Evolutionary conservation across 2,888 invertebrate genomes (phyloP), one percentile per base, ranked within the genome.

Genomic region (Heteromurus nitidus): DNA sequence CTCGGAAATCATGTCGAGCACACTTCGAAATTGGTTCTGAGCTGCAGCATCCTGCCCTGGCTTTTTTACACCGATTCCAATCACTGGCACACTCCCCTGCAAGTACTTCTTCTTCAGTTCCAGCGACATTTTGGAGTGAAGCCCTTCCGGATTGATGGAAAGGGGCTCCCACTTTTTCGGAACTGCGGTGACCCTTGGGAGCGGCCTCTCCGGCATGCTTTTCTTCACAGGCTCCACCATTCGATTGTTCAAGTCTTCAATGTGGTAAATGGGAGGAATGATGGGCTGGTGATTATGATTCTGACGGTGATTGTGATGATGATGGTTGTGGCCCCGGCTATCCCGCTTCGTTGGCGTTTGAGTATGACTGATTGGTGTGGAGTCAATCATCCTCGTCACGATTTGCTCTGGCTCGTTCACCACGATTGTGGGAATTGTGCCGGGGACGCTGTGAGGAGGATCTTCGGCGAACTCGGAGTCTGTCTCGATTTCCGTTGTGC

Each of bases 381-480:
- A 58, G 24, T 84, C 82, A n/a, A 85, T 80, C 50, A 86, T 76
- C 70, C 65, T 80, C 7, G 85, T 86, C 1, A 85, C 80, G n/a
- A 85, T 76, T 31, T 88, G 86, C 73, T 87, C 87, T 3, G 87
- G 88, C 87, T 94, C 94, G 88, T 94, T 93, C 84, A 94, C 92
- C 69, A 94, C 91, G 79, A 95, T 95, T 85, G 94, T 93, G 13
- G 95, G 96, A 28, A 94, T 92, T 85, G 93, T 93, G 31, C 87
- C 86, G 0, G 87, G 87, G 9, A 87, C 87, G 60, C 82, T 81
- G 31, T 90, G 91, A 70, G 93, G 92, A 0, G 93, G 94, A 88
- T 96, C 95, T 84, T 95, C 93, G 85, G 95, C 96, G 88, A 96
- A 96, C 90, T 96, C 96, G 28, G 96, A 96, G 90, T 96, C 96